phyloP scores from a whole-genome alignment of 2,113 vertebrate species.

The Calidris pugnax region DNA sequence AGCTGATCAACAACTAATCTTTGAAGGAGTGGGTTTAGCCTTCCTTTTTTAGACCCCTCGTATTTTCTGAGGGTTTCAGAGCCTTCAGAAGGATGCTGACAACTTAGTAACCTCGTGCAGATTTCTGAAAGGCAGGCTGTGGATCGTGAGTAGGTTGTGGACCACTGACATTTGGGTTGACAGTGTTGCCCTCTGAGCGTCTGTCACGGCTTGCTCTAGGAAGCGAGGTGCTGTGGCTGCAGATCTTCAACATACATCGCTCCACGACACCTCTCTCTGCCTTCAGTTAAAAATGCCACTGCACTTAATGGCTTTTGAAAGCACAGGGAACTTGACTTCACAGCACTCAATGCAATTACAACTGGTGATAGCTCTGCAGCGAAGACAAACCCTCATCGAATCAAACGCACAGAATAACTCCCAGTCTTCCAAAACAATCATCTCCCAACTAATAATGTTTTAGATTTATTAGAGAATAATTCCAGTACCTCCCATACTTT shows the following conservation, averaged over 20 bases:
- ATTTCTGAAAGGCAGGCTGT: background rate
- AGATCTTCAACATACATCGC: background rate
- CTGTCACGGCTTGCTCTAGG: background rate
- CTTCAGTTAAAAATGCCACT: background rate
- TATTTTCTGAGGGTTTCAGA: background rate
- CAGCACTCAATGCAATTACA: background rate
- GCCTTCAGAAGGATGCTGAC: background rate
- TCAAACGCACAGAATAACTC: background rate
- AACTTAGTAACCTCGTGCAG: background rate
- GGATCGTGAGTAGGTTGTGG: background rate
- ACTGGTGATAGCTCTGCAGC: background rate
- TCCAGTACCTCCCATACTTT: background rate
- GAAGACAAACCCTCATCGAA: background rate
- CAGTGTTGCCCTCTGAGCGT: background rate
- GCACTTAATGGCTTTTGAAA: background rate
- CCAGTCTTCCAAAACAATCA: background rate
- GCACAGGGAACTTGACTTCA: background rate
- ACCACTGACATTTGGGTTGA: background rate
- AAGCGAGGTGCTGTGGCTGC: background rate
- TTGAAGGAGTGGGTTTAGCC: background rate
- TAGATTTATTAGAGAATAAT: conserved; percentile 30
- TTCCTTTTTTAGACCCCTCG: background rate
- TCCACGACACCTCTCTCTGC: background rate
- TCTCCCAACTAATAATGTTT: background rate
- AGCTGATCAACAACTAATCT: background rate